Conservation (phyloP, 2,888 invertebrate genomes). For the Gandaritis pyraliata region DNA sequence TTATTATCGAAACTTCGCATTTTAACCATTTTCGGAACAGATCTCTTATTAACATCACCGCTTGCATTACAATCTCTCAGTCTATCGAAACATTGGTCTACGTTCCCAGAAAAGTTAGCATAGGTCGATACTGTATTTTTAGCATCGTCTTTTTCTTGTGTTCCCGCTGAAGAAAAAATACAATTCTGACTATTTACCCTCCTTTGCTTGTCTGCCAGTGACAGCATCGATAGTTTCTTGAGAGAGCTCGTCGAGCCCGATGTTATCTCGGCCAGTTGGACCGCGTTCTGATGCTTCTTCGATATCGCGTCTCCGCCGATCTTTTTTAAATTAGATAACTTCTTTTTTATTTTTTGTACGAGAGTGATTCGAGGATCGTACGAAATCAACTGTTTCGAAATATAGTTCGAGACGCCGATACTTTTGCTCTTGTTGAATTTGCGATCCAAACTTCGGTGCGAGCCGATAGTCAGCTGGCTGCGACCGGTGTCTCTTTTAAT, state of each 20-base stretch:
- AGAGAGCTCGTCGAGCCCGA: conserved; percentile 75
- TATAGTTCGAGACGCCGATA: conserved; percentile 77
- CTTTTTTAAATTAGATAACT: conserved; percentile 80
- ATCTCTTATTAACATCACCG: conserved; percentile 58
- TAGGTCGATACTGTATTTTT: conserved; percentile 73
- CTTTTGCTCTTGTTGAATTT: conserved; percentile 78
- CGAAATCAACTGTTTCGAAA: conserved; percentile 79
- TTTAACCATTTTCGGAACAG: conserved; percentile 66
- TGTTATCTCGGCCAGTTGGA: conserved; percentile 79
- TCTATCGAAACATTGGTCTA: conserved; percentile 80
- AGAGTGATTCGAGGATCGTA: conserved; percentile 79
- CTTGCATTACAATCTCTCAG: conserved; percentile 66
- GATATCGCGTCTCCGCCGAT: conserved; percentile 76
- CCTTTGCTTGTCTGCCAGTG: conserved; percentile 75
- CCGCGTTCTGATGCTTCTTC: conserved; percentile 78
- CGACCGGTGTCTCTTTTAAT: conserved; percentile 73
- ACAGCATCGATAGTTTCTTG: conserved; percentile 78
- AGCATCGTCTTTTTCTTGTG: conserved; percentile 70
- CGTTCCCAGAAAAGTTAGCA: conserved; percentile 79
- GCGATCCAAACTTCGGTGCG: conserved; percentile 79
- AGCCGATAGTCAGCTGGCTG: conserved; percentile 63
- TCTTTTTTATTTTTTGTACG: conserved; percentile 80
- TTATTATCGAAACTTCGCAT: conserved; percentile 76
- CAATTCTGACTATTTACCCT: conserved; percentile 77
- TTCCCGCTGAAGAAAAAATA: conserved; percentile 70